phyloP scores from a whole-genome alignment of 2,888 invertebrate genomes.

The Cryptocheilus praepositus region DNA sequence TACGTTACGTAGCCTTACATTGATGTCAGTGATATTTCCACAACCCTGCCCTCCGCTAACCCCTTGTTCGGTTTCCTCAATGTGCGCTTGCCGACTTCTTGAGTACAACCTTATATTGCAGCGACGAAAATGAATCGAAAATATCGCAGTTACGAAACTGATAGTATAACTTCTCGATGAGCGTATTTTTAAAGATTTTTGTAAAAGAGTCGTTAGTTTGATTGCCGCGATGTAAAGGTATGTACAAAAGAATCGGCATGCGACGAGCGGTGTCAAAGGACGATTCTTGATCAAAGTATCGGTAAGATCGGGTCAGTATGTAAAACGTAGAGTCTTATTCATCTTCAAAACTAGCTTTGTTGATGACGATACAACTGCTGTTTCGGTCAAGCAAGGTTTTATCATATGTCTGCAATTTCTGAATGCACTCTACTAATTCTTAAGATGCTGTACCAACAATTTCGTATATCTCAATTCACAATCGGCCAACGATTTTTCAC shows the following conservation, averaged over 20 bases:
- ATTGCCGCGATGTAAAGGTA: conserved; percentile 18
- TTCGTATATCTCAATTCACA: too few species aligned
- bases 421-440: too few species aligned
- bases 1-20: conserved; percentile 75
- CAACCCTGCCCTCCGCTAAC: conserved; percentile 5
- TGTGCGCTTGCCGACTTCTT: too few species aligned
- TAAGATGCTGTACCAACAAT: too few species aligned
- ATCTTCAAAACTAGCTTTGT: conserved; percentile 9
- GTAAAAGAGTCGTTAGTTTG: background rate
- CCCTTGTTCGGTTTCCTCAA: background rate
- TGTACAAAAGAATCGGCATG: conserved; percentile 16
- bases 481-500: too few species aligned
- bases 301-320: conserved; percentile 58
- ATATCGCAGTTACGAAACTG: too few species aligned
- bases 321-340: conserved; percentile 21
- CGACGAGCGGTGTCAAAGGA: conserved; percentile 22
- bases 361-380: background rate
- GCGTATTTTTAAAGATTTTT: too few species aligned
- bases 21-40: conserved; percentile 63
- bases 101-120: background rate
- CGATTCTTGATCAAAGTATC: conserved; percentile 3
- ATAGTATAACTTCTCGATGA: too few species aligned
- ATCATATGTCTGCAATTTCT: too few species aligned
- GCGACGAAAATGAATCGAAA: too few species aligned
- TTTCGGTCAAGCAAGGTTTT: too few species aligned